Percentiles rank a stretch among this genome's conserved stretches.
Evolutionary conservation across 1,140 invertebrate genomes (phyloP).

Genomic region (Vanessa atalanta): DNA sequence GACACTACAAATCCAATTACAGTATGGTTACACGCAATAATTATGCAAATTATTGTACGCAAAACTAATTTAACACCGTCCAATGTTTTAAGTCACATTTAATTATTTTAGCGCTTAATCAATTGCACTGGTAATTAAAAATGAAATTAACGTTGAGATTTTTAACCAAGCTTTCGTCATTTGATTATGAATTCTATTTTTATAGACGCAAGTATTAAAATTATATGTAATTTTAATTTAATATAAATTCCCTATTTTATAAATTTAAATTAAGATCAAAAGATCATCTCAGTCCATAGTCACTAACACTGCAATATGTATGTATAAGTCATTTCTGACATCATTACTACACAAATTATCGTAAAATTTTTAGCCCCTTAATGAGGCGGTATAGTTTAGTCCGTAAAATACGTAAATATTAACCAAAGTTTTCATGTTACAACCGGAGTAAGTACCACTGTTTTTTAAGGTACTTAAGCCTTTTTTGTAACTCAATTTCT

Average conservation of each 20-base stretch:
- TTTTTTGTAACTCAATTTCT: no score
- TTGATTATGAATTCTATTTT: not conserved
- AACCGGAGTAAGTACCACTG: no score
- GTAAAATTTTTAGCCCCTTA: no score
- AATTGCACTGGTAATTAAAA: constrained; percentile 37
- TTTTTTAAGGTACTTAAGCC: no score
- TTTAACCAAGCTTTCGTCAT: not conserved
- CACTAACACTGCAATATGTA: no score
- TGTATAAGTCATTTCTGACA: no score
- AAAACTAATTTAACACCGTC: constrained; percentile 50
- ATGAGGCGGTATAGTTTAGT: no score
- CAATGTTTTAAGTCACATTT: constrained; percentile 49
- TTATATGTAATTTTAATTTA: not conserved
- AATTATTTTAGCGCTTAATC: constrained; percentile 46
- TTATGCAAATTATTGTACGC: constrained; percentile 64
- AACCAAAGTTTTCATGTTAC: no score
- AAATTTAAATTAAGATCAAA: no score
- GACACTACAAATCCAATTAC: constrained; percentile 63
- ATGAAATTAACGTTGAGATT: constrained; percentile 12
- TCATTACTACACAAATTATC: no score
- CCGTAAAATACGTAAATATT: no score
- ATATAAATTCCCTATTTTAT: not conserved
- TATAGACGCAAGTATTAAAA: not conserved
- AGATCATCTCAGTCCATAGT: no score
- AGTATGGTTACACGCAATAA: constrained; percentile 51